Percentiles rank a stretch among this genome's conserved stretches.
phyloP scores from a whole-genome alignment of 2,888 invertebrate genomes.

The Eristalis arbustorum region DNA sequence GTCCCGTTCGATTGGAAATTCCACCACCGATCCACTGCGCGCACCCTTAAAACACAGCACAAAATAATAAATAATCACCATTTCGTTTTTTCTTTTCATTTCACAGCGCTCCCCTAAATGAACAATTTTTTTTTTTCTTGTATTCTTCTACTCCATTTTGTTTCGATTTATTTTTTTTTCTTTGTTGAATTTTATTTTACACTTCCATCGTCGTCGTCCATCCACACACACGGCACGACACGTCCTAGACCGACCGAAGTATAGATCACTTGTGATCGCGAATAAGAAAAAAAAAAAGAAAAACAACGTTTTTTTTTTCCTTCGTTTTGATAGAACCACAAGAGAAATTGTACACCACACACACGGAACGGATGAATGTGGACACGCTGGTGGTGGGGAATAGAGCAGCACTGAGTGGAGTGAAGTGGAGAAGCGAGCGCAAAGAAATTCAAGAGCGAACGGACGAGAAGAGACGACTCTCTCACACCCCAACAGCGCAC shows the following conservation, averaged over 20 bases:
- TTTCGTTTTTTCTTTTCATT: slow-evolving; percentile 26
- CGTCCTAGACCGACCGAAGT: slow-evolving; percentile 68
- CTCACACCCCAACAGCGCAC: background rate
- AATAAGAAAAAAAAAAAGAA: slow-evolving; percentile 14
- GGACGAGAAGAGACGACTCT: background rate
- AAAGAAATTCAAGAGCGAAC: slow-evolving; percentile 3
- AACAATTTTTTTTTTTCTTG: slow-evolving; percentile 4
- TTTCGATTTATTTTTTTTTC: slow-evolving; percentile 46
- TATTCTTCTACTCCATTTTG: slow-evolving; percentile 65
- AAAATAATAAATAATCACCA: slow-evolving; percentile 61
- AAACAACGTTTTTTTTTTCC: background rate
- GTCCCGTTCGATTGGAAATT: background rate
- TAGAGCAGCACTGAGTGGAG: slow-evolving; percentile 5
- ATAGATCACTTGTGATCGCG: slow-evolving; percentile 70
- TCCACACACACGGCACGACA: slow-evolving; percentile 70
- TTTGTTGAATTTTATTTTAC: slow-evolving; percentile 52
- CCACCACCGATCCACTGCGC: slow-evolving; percentile 23
- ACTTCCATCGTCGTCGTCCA: slow-evolving; percentile 67
- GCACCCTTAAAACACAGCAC: slow-evolving; percentile 7
- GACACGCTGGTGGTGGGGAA: background rate
- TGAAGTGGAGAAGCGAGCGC: slow-evolving; percentile 46
- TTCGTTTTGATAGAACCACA: slow-evolving; percentile 36
- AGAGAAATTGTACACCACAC: slow-evolving; percentile 41
- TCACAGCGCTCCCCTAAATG: slow-evolving; percentile 55
- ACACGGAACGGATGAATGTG: background rate